Conservation (phyloP, 2,888 invertebrate species). For the Caradrina kadenii region DNA sequence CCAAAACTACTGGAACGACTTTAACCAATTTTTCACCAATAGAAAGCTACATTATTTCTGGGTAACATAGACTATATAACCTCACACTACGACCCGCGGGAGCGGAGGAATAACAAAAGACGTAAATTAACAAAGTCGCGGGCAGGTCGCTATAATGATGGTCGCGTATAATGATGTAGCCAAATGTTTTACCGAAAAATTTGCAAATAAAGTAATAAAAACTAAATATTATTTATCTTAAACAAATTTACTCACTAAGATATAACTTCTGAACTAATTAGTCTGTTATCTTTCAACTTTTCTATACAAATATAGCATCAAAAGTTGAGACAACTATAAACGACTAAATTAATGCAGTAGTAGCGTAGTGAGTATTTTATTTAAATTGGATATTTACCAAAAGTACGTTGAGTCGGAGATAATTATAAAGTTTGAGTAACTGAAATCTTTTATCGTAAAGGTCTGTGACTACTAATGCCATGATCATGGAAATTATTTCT, state of each 20-base stretch:
- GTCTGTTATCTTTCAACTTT: conserved; percentile 17
- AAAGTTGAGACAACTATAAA: conserved; percentile 2
- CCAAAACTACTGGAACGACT: too few species aligned
- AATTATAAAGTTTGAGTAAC: conserved; percentile 5
- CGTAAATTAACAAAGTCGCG: too few species aligned
- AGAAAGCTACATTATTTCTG: too few species aligned
- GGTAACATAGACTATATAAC: too few species aligned
- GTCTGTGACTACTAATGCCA: conserved; percentile 3
- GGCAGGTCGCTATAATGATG: too few species aligned
- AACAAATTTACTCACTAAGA: not conserved
- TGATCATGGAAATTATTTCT: too few species aligned
- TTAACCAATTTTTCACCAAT: too few species aligned
- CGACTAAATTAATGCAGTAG: not conserved
- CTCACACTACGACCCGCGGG: too few species aligned
- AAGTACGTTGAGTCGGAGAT: conserved; percentile 5
- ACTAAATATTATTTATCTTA: not conserved
- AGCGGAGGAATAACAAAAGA: too few species aligned
- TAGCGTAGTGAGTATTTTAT: not conserved
- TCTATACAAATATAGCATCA: conserved; percentile 9
- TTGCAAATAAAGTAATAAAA: not conserved
- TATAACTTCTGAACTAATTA: conserved; percentile 5
- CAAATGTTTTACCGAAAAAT: too few species aligned
- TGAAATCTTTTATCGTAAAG: conserved; percentile 9
- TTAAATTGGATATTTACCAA: conserved; percentile 4
- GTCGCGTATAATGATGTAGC: too few species aligned